Percentiles rank a stretch among this genome's conserved stretches.
phyloP scores from a whole-genome alignment of 2,888 invertebrate genomes.

The Agrotis clavis region DNA sequence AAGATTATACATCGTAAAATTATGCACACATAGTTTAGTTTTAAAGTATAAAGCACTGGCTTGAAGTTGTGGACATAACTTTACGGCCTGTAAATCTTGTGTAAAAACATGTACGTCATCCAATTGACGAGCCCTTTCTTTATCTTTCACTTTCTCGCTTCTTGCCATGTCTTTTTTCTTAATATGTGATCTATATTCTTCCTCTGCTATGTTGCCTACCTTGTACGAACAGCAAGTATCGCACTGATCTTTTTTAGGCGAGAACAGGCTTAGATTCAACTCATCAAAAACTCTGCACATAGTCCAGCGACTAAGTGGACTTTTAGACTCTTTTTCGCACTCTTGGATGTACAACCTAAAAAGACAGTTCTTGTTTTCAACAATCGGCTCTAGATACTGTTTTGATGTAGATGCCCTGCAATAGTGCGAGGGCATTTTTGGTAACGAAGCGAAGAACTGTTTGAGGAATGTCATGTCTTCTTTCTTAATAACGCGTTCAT shows the following conservation, averaged over 20 bases:
- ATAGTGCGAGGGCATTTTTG: constrained; percentile 60
- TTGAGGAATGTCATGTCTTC: constrained; percentile 33
- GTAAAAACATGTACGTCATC: constrained; percentile 55
- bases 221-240: constrained; percentile 48
- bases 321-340: constrained; percentile 44
- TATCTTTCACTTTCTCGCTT: constrained; percentile 60
- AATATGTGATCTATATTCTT: constrained; percentile 52
- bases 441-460: constrained; percentile 42
- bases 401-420: constrained; percentile 54
- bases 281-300: constrained; percentile 55
- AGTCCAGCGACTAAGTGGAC: constrained; percentile 43
- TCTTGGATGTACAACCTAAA: constrained; percentile 50
- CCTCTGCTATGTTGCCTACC: constrained; percentile 59
- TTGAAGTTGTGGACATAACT: constrained; percentile 58
- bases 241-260: constrained; percentile 60
- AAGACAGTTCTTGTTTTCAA: constrained; percentile 33
- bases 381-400: constrained; percentile 51
- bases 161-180: constrained; percentile 58
- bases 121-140: constrained; percentile 46
- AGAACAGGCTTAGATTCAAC: constrained; percentile 57
- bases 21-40: constrained; percentile 52
- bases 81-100: constrained; percentile 60
- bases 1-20: constrained; percentile 55
- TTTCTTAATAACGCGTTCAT: constrained; percentile 33
- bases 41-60: constrained; percentile 61